A percentile compares a stretch with the other conserved stretches of the same genome.
These are phyloP conservation scores for Troglohyphantes excavatus DNA, from an alignment of 2,888 invertebrate species.

Conservation along the genomic window DNA sequence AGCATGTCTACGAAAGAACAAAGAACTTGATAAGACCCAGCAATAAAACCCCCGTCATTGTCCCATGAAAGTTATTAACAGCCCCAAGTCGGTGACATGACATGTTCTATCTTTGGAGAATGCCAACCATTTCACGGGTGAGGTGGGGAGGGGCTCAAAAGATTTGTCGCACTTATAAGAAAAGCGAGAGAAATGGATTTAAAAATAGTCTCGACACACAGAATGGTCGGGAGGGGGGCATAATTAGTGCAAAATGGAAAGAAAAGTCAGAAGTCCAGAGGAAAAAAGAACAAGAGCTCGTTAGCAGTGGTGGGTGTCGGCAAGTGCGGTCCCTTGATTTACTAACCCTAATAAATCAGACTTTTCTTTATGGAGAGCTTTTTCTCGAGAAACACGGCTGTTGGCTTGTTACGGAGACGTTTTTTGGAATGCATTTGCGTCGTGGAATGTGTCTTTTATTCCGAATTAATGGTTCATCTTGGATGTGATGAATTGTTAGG, in stretches of 20 bases:
- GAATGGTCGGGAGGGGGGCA: not conserved
- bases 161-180: not conserved
- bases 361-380: too few relatives aligned
- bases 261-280: not conserved
- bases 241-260: not conserved
- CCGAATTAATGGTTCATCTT: too few relatives aligned
- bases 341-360: not conserved
- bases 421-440: too few relatives aligned
- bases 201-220: constrained; percentile 5
- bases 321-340: not conserved
- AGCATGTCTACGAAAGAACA: too few relatives aligned
- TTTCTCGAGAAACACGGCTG: too few relatives aligned
- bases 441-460: too few relatives aligned
- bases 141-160: not conserved
- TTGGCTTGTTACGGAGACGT: too few relatives aligned
- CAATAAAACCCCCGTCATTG: too few relatives aligned
- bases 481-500: too few relatives aligned
- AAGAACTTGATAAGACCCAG: too few relatives aligned
- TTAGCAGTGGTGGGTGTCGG: not conserved
- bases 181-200: not conserved
- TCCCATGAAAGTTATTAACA: not conserved
- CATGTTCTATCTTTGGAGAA: constrained; percentile 5
- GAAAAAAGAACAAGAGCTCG: not conserved
- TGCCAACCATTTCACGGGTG: not conserved
- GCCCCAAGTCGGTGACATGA: not conserved